Evolutionary conservation across 1,140 invertebrate genomes (phyloP).

Genomic region (Tachypleus tridentatus): DNA sequence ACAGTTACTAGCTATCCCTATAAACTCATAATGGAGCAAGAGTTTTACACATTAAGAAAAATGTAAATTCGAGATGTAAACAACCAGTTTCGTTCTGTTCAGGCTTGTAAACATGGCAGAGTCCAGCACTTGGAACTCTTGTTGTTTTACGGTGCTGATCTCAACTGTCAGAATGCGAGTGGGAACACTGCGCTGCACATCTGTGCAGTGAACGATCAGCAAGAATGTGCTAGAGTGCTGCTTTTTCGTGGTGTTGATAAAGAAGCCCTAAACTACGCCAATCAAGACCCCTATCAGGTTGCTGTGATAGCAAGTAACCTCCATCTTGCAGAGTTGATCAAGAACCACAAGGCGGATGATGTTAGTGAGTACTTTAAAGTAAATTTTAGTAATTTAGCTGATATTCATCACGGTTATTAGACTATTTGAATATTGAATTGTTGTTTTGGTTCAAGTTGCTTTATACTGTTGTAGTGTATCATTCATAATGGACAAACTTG

Average conservation of each 20-base stretch:
- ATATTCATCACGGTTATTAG: too few species aligned
- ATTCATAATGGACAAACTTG: too few species aligned
- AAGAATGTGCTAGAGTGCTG: conserved; percentile 86
- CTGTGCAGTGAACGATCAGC: conserved; percentile 93
- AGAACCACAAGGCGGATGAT: conserved; percentile 79
- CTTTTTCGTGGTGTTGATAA: conserved; percentile 90
- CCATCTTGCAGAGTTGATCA: conserved; percentile 87
- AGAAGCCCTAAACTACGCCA: conserved; percentile 85
- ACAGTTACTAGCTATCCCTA: too few species aligned
- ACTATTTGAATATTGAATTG: too few species aligned
- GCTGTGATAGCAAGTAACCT: conserved; percentile 93
- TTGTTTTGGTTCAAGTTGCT: too few species aligned
- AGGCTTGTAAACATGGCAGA: conserved; percentile 92
- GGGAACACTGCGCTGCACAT: conserved; percentile 97
- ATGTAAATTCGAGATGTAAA: too few species aligned
- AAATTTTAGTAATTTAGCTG: too few species aligned
- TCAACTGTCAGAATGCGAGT: conserved; percentile 84
- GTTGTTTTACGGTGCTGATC: conserved; percentile 93
- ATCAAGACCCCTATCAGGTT: conserved; percentile 93
- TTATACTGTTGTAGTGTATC: too few species aligned
- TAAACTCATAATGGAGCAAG: too few species aligned
- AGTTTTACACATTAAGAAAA: background rate
- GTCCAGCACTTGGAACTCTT: conserved; percentile 94
- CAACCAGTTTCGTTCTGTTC: conserved; percentile 8
- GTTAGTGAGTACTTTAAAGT: conserved; percentile 34